phyloP scores from a whole-genome alignment of 2,797 vertebrate genomes.

The Sebastes matsubarae region DNA sequence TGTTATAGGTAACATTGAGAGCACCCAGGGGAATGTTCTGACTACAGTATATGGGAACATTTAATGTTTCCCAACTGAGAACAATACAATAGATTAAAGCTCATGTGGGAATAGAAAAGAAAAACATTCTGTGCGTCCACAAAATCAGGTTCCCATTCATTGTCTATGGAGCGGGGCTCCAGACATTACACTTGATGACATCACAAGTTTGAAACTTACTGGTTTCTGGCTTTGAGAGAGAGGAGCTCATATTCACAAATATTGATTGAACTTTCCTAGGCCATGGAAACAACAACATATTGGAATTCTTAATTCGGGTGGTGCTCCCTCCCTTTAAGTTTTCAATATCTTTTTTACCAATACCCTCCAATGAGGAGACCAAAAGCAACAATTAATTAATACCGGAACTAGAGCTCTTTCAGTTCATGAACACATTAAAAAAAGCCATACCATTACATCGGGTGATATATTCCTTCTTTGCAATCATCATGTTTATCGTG shows the following conservation, averaged over 20 bases:
- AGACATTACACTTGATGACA: background rate
- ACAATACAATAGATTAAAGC: too few relatives aligned
- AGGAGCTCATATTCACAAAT: background rate
- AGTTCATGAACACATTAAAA: background rate
- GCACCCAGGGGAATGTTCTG: too few relatives aligned
- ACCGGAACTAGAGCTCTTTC: background rate
- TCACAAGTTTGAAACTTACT: background rate
- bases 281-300: background rate
- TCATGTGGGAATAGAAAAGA: too few relatives aligned
- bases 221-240: background rate
- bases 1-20: too few relatives aligned
- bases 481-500: background rate
- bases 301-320: too few relatives aligned
- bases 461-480: background rate
- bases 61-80: too few relatives aligned
- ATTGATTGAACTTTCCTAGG: background rate
- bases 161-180: too few relatives aligned
- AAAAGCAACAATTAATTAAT: background rate
- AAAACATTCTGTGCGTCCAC: too few relatives aligned
- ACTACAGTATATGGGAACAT: too few relatives aligned
- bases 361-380: background rate
- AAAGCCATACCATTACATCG: background rate
- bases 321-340: background rate
- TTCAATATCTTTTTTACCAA: background rate
- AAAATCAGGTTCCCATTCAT: too few relatives aligned